Percentiles rank a stretch among this genome's conserved stretches.
Conservation (phyloP, 2,113 vertebrate genomes). For the Rana temporaria region DNA sequence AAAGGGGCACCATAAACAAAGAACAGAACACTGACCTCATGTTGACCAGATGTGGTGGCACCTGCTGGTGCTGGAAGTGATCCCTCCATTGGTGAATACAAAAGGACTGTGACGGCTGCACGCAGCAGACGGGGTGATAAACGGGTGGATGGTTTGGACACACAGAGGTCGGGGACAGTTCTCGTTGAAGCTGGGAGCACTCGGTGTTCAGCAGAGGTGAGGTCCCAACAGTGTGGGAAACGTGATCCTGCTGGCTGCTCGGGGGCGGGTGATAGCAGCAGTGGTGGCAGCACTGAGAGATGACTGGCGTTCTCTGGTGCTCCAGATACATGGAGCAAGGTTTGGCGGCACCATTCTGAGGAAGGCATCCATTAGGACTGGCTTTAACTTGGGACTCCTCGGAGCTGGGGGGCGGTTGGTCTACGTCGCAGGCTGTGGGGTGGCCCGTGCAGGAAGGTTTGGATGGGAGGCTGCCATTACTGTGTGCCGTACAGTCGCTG, state of each 20-base stretch:
- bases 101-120: constrained; percentile 78
- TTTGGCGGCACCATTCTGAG: constrained; percentile 74
- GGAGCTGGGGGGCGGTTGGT: constrained; percentile 66
- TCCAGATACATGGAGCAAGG: constrained; percentile 75
- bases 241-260: constrained; percentile 79
- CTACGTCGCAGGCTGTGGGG: constrained; percentile 61
- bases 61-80: constrained; percentile 86
- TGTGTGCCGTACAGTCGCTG: constrained; percentile 69
- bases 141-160: constrained; percentile 77
- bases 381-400: constrained; percentile 69
- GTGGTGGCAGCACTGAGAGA: constrained; percentile 74
- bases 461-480: constrained; percentile 73
- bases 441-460: constrained; percentile 57
- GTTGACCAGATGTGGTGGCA: constrained; percentile 71
- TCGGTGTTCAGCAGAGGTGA: constrained; percentile 68
- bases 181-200: constrained; percentile 71
- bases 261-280: constrained; percentile 82
- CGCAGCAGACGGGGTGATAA: constrained; percentile 78
- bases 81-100: constrained; percentile 89
- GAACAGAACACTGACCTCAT: constrained; percentile 78
- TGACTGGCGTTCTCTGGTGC: constrained; percentile 73
- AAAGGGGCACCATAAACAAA: neutral
- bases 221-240: constrained; percentile 64
- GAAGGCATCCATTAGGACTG: constrained; percentile 76
- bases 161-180: constrained; percentile 71